Base-by-base conservation (phyloP, 2,113 vertebrate species). In the Oriolus oriolus region DNA sequence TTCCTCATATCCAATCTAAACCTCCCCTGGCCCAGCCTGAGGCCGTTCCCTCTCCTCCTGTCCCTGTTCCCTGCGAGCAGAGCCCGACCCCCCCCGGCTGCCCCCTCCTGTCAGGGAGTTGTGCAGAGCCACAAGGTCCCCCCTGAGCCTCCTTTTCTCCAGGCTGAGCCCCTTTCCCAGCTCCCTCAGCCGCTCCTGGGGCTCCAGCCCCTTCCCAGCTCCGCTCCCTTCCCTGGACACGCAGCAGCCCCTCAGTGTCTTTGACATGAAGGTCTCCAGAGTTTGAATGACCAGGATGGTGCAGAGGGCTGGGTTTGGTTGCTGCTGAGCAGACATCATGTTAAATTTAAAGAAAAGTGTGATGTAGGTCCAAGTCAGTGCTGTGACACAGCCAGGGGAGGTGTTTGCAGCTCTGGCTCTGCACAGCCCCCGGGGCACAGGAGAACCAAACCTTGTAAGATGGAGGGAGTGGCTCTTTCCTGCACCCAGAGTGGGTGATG, bases 31-130 rank as follows among this genome's bases (percentile, higher is more conserved):
- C 5, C 3, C 52, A 52, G 12, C 23, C 2, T 52, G 60, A 57
- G 52, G 7, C 33, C 1, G 3, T 74, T 66, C 3, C 52, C 16
- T 52, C 53, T 59, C 54, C 33, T 57, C 56, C 56, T 57, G 56
- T 57, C 8, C 57, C n/a, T 37, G 57, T 59, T 35, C 15, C 60
- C 39, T 26, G 28, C 2, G 3, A 60, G 7, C 7, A 66, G 5
- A 66, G 10, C 5, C 31, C 0, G 0, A 41, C 4, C 7, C 13
- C 2, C 12, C 24, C 13, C 0, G 0, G 19, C 37, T 74, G 16
- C 15, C 37, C 37, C 13, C 45, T 82, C 69, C 52, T 74, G 27
- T 0, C 59, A 64, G 57, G 30, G 31, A 50, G 0, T 33, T 44
- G 68, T 66, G 44, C 68, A 74, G 77, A 66, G 52, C 52, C 44